These are phyloP conservation scores for Cairina moschata DNA, from an alignment of 2,113 vertebrate species.

Conservation along the genomic window DNA sequence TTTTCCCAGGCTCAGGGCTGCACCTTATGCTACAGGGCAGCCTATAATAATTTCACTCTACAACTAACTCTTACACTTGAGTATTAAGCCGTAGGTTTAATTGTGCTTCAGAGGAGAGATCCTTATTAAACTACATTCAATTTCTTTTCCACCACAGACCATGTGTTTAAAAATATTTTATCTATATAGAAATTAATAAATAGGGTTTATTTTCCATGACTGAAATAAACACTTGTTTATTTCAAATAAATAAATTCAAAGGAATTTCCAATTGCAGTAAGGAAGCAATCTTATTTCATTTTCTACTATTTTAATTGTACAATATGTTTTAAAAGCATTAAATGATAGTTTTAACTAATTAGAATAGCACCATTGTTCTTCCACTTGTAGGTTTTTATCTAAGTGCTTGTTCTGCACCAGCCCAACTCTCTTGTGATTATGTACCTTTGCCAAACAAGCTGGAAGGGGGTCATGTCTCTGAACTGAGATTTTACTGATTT, in stretches of 20 bases:
- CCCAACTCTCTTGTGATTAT: not conserved
- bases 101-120: not conserved
- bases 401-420: not conserved
- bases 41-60: not conserved
- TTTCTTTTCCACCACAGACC: not conserved
- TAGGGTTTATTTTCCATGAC: not conserved
- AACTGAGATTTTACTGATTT: not conserved
- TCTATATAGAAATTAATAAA: not conserved
- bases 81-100: not conserved
- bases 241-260: not conserved
- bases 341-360: not conserved
- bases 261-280: not conserved
- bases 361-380: not conserved
- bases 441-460: not conserved
- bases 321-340: not conserved
- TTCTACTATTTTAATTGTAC: not conserved
- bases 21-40: not conserved
- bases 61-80: rapidly evolving
- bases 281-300: not conserved
- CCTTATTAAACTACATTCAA: not conserved
- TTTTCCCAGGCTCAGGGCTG: not conserved
- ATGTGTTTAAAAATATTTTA: not conserved
- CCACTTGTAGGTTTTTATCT: not conserved
- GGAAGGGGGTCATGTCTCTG: not conserved
- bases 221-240: not conserved